Evolutionary conservation across 2,113 vertebrate genomes (phyloP).

Genomic region (Microtus montanus): DNA sequence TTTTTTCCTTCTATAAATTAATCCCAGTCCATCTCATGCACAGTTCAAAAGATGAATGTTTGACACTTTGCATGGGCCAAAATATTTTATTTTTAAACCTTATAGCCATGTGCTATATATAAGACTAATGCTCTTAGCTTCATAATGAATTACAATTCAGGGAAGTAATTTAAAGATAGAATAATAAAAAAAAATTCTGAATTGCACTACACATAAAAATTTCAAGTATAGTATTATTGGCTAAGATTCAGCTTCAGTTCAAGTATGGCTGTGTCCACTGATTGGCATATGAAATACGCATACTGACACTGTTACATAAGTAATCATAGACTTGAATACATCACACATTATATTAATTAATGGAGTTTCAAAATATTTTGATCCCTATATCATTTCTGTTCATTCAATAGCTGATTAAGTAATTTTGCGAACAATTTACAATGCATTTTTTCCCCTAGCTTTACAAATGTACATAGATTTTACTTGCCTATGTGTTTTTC

Average conservation of each 20-base stretch:
- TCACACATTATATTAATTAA: conserved; percentile 6
- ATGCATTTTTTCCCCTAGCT: neutral
- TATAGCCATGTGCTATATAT: neutral
- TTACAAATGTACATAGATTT: neutral
- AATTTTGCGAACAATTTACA: neutral
- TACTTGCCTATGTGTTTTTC: neutral
- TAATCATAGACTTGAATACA: neutral
- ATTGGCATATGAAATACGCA: neutral
- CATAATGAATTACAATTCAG: conserved; percentile 3
- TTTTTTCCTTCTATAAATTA: neutral
- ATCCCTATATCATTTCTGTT: neutral
- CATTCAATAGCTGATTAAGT: neutral
- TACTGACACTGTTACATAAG: neutral
- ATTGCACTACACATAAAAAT: neutral
- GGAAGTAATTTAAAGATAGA: neutral
- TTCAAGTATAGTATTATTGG: neutral
- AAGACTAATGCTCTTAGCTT: neutral
- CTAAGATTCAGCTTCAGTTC: neutral
- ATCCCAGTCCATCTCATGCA: neutral
- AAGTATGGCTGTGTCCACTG: neutral
- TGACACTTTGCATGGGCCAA: neutral
- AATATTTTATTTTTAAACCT: conserved; percentile 16
- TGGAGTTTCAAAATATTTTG: neutral
- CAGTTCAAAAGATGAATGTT: neutral
- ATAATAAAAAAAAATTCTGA: neutral